phyloP scores from a whole-genome alignment of 2,113 vertebrate genomes.

The Tyto alba region DNA sequence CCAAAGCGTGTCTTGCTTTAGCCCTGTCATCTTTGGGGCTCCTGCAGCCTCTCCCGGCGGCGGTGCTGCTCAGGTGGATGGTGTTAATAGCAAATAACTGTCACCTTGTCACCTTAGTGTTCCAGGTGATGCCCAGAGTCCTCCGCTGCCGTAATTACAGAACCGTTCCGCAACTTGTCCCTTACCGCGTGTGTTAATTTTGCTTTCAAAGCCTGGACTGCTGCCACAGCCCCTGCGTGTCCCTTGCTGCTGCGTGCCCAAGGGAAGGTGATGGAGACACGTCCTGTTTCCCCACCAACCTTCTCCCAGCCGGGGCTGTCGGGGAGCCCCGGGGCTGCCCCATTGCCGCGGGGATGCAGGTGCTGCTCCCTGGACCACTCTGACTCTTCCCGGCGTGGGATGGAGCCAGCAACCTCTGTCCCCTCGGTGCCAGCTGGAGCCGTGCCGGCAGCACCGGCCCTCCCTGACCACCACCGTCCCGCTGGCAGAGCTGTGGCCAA shows the following conservation, averaged over 20 bases:
- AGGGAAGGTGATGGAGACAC: accelerated
- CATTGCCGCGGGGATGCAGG: background rate
- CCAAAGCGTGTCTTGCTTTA: background rate
- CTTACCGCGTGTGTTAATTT: background rate
- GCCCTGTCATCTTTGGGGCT: background rate
- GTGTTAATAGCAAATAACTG: background rate
- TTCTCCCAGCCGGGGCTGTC: background rate
- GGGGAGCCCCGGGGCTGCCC: background rate
- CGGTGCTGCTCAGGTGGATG: background rate
- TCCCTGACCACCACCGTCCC: background rate
- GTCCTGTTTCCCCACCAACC: accelerated
- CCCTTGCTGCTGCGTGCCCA: background rate
- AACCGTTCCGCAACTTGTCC: background rate
- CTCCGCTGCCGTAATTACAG: accelerated
- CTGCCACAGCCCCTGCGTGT: background rate
- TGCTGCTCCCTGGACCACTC: background rate
- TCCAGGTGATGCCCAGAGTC: background rate
- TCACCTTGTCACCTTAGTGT: background rate
- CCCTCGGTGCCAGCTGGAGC: background rate
- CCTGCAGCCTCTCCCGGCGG: background rate
- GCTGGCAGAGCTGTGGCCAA: background rate
- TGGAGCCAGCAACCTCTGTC: background rate
- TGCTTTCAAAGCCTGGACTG: background rate
- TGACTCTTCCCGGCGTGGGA: accelerated
- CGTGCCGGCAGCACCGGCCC: background rate